These are phyloP conservation scores for Drosophila prostipennis DNA, from an alignment of 2,888 invertebrate species.

Conservation along the genomic window DNA sequence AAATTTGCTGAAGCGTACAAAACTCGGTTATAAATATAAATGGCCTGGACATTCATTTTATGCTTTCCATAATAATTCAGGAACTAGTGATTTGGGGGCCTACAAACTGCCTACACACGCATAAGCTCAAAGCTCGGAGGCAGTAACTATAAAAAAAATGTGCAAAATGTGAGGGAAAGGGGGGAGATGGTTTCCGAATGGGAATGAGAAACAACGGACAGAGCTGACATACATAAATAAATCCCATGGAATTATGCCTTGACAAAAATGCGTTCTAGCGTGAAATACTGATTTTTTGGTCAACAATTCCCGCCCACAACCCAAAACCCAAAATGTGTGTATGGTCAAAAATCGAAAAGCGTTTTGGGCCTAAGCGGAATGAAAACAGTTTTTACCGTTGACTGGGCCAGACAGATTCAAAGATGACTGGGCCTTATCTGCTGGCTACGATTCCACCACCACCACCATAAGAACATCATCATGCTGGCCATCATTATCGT, in stretches of 20 bases:
- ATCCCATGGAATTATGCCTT: constrained; percentile 80
- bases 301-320: constrained; percentile 39
- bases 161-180: not conserved
- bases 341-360: constrained; percentile 75
- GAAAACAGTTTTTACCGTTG: constrained; percentile 64
- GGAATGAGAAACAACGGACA: constrained; percentile 48
- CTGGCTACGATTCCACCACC: constrained; percentile 7
- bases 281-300: constrained; percentile 77
- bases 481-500: constrained; percentile 20
- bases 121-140: constrained; percentile 47
- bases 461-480: constrained; percentile 27
- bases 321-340: constrained; percentile 40
- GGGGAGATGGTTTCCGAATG: constrained; percentile 13
- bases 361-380: constrained; percentile 55
- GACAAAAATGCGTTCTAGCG: constrained; percentile 78
- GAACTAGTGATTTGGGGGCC: constrained; percentile 72
- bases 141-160: constrained; percentile 67
- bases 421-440: constrained; percentile 41
- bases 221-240: constrained; percentile 73
- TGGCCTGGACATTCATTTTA: constrained; percentile 74
- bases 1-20: constrained; percentile 69
- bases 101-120: constrained; percentile 72
- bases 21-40: constrained; percentile 76
- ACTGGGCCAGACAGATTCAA: constrained; percentile 39
- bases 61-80: constrained; percentile 78